Evolutionary conservation across 2,888 invertebrate genomes (phyloP), one percentile per base, ranked within the genome.

Genomic region (Caenorhabditis zanzibari): DNA sequence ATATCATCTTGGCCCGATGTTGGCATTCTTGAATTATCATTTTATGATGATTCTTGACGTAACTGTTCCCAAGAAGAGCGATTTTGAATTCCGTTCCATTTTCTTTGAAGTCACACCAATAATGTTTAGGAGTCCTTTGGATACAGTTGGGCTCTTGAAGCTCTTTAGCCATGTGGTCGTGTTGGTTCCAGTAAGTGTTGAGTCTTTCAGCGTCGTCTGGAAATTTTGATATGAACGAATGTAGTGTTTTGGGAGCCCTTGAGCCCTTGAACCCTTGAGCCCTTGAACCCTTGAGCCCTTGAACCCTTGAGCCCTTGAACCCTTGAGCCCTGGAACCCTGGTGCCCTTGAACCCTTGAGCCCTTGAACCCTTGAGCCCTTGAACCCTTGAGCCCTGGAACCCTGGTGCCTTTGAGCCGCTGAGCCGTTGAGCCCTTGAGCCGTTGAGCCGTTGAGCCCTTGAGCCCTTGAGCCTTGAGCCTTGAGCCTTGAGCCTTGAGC

Each of bases 11-110:
- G 1, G 76, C 76, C n/a, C 68, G 28, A n/a, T 64, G 47, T 14
- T 47, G 14, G 32, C 81, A 81, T 44, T 75, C 75, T 58, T 86
- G 77, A 54, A 83, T 76, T 16, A 84, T 38, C 72, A 86, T 38
- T 35, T 75, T 47, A 12, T 71, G 74, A 56, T 81, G 68, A 35
- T 86, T 86, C 10, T 63, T 16, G 10, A 72, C 63, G 32, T 72
- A 84, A 41, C 84, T 84, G 44, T 84, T 86, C 19, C 86, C 86
- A 12, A 85, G 32, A 2, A 86, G 22, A 0, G 54, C 69, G 0
- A 77, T 52, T 22, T 63, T 54, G 41, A 54, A 77, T 16, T 77
- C 77, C 6, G 59, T 58, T 38, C 77, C 77, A 14, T 77, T 77
- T 41, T 63, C 77, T 58, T 69, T 49, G 26, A 69, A 76, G 19